Percentiles rank a stretch among this genome's conserved stretches.
phyloP scores from a whole-genome alignment of 2,113 vertebrate genomes.

The Fregata magnificens region DNA sequence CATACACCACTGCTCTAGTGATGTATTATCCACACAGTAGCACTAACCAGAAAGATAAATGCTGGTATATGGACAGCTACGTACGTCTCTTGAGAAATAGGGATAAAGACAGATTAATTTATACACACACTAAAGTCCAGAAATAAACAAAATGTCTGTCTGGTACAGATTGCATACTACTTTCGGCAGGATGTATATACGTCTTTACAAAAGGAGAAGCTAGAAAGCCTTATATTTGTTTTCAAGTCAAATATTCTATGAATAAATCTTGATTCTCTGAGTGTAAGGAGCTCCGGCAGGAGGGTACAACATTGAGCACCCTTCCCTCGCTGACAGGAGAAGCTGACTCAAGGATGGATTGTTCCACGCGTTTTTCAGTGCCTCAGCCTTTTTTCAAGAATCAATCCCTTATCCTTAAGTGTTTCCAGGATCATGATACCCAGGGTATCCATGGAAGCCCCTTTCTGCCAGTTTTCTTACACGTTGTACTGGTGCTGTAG shows the following conservation, averaged over 20 bases:
- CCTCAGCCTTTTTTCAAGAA: not conserved
- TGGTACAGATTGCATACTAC: not conserved
- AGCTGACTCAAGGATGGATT: not conserved
- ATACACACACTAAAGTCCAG: not conserved
- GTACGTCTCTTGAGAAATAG: not conserved
- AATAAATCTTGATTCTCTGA: not conserved
- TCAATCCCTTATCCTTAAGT: not conserved
- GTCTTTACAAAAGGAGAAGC: not conserved
- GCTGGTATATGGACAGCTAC: not conserved
- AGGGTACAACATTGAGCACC: not conserved
- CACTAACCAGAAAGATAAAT: slow-evolving; percentile 59
- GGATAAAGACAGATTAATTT: slow-evolving; percentile 29
- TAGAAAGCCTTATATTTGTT: not conserved
- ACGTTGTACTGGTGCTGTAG: not conserved
- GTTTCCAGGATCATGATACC: not conserved
- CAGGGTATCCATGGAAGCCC: not conserved
- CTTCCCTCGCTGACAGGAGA: not conserved
- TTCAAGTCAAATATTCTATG: not conserved
- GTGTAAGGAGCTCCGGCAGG: not conserved
- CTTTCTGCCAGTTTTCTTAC: not conserved
- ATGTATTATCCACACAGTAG: slow-evolving; percentile 48
- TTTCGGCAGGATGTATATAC: not conserved
- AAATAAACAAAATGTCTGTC: slow-evolving; percentile 7
- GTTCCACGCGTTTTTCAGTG: not conserved
- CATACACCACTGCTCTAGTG: slow-evolving; percentile 44